phyloP scores from a whole-genome alignment of 64 coral and sea anemone genomes.

The Stylophora pistillata region DNA sequence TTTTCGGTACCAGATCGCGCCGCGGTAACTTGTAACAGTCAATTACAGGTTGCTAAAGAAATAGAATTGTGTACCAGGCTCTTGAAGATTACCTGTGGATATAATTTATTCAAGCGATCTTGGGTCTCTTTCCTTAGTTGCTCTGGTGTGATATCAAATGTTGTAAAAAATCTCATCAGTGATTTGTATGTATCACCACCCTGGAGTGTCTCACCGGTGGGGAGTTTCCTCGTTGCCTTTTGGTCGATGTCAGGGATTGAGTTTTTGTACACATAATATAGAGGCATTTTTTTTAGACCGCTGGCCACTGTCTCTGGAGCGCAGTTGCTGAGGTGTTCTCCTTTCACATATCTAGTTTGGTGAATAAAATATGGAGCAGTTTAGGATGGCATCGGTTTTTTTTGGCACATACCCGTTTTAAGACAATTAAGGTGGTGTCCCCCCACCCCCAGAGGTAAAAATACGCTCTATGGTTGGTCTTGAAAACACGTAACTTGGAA shows the following conservation, averaged over 20 bases:
- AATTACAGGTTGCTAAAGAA: background rate
- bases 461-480: too few relatives aligned
- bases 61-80: background rate
- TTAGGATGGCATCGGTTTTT: too few relatives aligned
- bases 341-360: conserved; percentile 40
- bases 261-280: conserved; percentile 65
- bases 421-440: too few relatives aligned
- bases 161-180: conserved; percentile 78
- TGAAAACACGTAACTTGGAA: too few relatives aligned
- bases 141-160: conserved; percentile 60
- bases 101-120: conserved; percentile 40
- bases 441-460: too few relatives aligned
- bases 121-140: conserved; percentile 40
- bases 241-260: background rate
- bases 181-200: conserved; percentile 44
- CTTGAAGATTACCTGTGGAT: conserved; percentile 33
- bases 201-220: conserved; percentile 55
- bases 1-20: too few relatives aligned
- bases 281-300: conserved; percentile 75
- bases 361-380: background rate
- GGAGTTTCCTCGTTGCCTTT: conserved; percentile 33
- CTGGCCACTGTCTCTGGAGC: conserved; percentile 49
- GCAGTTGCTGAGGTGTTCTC: conserved; percentile 58
- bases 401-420: too few relatives aligned
- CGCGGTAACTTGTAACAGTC: too few relatives aligned